These are phyloP conservation scores for Drosophila rubida DNA, from an alignment of 2,888 invertebrate species.

Conservation along the genomic window DNA sequence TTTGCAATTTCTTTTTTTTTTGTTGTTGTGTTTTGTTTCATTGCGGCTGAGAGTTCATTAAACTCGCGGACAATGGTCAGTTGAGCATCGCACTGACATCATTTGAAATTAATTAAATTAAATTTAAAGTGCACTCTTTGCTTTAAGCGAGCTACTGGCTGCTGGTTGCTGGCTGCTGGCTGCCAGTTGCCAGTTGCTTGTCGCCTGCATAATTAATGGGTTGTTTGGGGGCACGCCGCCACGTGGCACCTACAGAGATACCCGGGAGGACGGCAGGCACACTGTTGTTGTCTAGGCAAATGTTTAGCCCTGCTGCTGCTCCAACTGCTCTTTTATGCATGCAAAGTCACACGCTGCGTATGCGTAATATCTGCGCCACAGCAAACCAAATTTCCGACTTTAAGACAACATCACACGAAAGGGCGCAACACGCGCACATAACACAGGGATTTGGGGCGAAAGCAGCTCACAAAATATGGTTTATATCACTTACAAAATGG, in stretches of 20 bases:
- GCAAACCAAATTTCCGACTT: conserved; percentile 27
- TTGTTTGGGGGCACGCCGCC: conserved; percentile 14
- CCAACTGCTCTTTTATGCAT: conserved; percentile 68
- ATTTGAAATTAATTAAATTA: conserved; percentile 10
- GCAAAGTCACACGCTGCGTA: conserved; percentile 72
- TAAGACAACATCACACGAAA: conserved; percentile 6
- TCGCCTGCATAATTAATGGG: conserved; percentile 67
- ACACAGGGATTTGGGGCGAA: neutral
- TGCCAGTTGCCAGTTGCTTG: conserved; percentile 10
- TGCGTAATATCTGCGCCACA: conserved; percentile 48
- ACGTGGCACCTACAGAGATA: conserved; percentile 22
- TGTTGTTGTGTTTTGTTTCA: neutral
- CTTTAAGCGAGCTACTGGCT: neutral
- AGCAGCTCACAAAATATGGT: conserved; percentile 5
- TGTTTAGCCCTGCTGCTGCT: conserved; percentile 43
- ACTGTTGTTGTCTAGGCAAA: conserved; percentile 39
- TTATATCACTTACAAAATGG: conserved; percentile 9
- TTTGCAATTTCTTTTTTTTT: conserved; percentile 6
- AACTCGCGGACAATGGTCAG: conserved; percentile 44
- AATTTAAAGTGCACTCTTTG: neutral
- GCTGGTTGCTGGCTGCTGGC: neutral
- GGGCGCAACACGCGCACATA: neutral
- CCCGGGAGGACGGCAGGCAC: neutral
- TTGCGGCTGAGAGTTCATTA: conserved; percentile 55
- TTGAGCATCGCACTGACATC: conserved; percentile 4